Evolutionary conservation across 2,113 vertebrate genomes (phyloP), one percentile per base, ranked within the genome.

Genomic region (Antechinus stuartii): DNA sequence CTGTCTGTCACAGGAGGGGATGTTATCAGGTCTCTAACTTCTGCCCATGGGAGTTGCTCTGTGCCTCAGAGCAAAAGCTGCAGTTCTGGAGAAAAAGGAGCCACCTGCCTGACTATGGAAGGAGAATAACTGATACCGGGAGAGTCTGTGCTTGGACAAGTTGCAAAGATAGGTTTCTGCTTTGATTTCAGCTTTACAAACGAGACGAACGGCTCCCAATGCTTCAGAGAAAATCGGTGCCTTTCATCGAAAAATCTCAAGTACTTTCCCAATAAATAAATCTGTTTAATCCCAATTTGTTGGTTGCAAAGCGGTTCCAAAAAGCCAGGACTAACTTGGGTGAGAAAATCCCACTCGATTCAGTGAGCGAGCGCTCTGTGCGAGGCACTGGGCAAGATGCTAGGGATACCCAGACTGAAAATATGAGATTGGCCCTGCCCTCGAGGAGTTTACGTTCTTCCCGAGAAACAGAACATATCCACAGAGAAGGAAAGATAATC

Each of bases 51-150:
- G 95, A 98, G 56, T 26, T 30, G 4, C 94, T 96, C 94, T 93
- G 89, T 97, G 95, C 94, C 95, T 92, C 35, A 93, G 46, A 97
- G 98, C 97, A 97, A 97, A 97, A 96, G 92, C 96, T 96, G 95
- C 92, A 94, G 93, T 92, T 96, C 96, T 97, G n/a, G 84, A 93
- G 54, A 94, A n/a, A 96, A 91, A 95, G 0, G 2, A 95, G 94
- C 92, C 92, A 92, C 54, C 95, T 91, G 92, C 27, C 76, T n/a
- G 93, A 49, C 19, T 92, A 68, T 93, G 55, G 53, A 92, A 84
- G 23, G 95, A 97, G 97, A 97, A 97, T 94, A 96, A 92, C 54
- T 92, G 96, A 96, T 93, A 54, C 92, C 8, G 8, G 89, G 9
- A 42, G 91, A 93, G 54, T 91, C 96, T 56, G 96, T 92, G 94